Evolutionary conservation across 1,140 invertebrate genomes (phyloP).

Genomic region (Penaeus japonicus): DNA sequence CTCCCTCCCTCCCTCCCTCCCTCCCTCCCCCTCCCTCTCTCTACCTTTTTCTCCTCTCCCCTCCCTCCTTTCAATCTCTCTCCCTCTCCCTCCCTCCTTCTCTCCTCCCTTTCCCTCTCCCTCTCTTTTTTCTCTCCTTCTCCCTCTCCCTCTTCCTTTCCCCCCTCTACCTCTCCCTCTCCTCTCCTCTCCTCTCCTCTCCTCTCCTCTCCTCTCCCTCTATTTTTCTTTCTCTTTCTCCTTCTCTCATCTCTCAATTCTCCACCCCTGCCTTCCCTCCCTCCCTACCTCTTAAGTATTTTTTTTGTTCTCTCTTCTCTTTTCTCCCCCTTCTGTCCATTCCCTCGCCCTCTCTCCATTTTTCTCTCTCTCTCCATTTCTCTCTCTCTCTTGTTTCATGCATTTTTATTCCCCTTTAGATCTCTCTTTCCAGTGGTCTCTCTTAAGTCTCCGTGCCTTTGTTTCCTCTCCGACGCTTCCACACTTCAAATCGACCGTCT

Average conservation of each 20-base stretch:
- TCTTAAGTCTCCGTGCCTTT: too few relatives aligned
- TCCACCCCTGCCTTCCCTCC: neutral
- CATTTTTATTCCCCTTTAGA: neutral
- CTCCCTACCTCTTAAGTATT: neutral
- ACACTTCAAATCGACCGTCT: too few relatives aligned
- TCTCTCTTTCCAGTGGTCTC: too few relatives aligned
- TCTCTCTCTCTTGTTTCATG: neutral
- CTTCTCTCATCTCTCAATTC: neutral
- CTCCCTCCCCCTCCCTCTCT: neutral
- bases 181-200: neutral
- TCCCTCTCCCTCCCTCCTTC: neutral
- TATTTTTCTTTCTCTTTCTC: neutral
- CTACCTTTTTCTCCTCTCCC: neutral
- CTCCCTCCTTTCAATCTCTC: neutral
- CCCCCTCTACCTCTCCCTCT: neutral
- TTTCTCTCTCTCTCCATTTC: neutral
- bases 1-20: neutral
- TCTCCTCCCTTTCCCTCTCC: neutral
- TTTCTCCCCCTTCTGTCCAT: neutral
- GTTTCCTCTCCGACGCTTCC: too few relatives aligned
- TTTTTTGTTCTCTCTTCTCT: neutral
- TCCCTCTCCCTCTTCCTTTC: neutral
- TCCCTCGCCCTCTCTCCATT: neutral
- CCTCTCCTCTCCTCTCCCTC: neutral
- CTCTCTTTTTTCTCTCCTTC: neutral